phyloP scores from a whole-genome alignment of 2,113 vertebrate species.

The Spilogale gracilis region DNA sequence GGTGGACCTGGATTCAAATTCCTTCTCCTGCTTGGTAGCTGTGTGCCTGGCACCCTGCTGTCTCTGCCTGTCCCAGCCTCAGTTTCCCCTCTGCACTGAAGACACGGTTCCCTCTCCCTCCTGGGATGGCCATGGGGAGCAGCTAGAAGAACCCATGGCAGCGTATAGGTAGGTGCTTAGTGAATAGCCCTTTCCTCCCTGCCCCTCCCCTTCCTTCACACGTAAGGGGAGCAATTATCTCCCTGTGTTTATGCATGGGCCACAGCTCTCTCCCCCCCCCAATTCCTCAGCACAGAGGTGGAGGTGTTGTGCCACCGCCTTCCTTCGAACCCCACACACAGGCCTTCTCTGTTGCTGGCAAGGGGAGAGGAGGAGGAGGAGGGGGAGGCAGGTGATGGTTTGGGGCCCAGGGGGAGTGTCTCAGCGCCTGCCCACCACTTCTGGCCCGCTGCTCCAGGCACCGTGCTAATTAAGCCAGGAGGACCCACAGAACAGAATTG shows the following conservation, averaged over 20 bases:
- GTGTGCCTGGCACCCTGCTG: neutral
- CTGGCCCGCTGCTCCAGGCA: constrained; percentile 35
- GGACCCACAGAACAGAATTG: constrained; percentile 33
- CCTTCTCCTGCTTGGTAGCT: neutral
- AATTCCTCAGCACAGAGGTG: constrained; percentile 57
- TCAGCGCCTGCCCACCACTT: constrained; percentile 79
- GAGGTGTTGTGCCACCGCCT: constrained; percentile 71
- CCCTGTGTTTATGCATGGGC: constrained; percentile 65
- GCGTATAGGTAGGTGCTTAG: constrained; percentile 62
- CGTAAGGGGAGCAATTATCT: constrained; percentile 68
- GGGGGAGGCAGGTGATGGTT: constrained; percentile 47
- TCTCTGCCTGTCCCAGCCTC: neutral
- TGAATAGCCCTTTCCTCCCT: constrained; percentile 71
- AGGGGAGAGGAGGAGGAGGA: neutral
- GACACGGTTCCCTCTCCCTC: neutral
- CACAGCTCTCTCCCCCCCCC: constrained; percentile 64
- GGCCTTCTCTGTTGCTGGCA: constrained; percentile 71
- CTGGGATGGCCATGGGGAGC: neutral
- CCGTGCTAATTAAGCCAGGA: constrained; percentile 45
- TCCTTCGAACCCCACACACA: constrained; percentile 69
- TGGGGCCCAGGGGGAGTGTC: constrained; percentile 67
- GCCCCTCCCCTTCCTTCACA: constrained; percentile 39
- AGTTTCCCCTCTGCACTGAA: neutral
- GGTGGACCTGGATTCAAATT: neutral
- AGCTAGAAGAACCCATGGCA: constrained; percentile 56